Conservation (phyloP, 2,888 invertebrate genomes). For the Melipona bicolor region DNA sequence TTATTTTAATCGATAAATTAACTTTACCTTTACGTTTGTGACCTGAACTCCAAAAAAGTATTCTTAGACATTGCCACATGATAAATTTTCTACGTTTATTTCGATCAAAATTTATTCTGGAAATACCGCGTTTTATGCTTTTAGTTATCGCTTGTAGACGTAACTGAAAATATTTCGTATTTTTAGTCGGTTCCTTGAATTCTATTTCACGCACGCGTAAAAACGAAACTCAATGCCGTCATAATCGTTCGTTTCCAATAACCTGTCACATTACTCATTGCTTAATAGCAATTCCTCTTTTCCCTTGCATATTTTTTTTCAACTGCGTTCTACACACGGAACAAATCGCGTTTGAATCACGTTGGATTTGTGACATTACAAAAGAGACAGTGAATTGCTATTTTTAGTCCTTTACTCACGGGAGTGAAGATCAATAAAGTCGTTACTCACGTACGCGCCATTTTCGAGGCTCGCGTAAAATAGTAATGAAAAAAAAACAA, state of each 20-base stretch:
- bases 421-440: background rate
- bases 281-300: background rate
- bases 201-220: background rate
- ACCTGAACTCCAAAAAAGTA: too few relatives aligned
- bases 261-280: conserved; percentile 12
- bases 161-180: background rate
- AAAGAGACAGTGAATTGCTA: background rate
- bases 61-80: background rate
- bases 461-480: background rate
- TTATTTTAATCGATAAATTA: too few relatives aligned
- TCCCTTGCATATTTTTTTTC: background rate
- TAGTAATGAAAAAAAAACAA: background rate
- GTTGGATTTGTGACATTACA: background rate
- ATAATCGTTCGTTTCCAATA: background rate
- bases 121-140: background rate
- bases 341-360: background rate
- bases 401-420: background rate
- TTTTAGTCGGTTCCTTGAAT: background rate
- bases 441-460: background rate
- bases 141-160: too few relatives aligned
- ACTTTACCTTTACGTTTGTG: too few relatives aligned
- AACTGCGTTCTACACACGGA: background rate
- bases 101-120: background rate
- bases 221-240: background rate
- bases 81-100: background rate